Evolutionary conservation across 2,797 vertebrate species (phyloP).

Genomic region (Acrossocheilus wenchowensis): DNA sequence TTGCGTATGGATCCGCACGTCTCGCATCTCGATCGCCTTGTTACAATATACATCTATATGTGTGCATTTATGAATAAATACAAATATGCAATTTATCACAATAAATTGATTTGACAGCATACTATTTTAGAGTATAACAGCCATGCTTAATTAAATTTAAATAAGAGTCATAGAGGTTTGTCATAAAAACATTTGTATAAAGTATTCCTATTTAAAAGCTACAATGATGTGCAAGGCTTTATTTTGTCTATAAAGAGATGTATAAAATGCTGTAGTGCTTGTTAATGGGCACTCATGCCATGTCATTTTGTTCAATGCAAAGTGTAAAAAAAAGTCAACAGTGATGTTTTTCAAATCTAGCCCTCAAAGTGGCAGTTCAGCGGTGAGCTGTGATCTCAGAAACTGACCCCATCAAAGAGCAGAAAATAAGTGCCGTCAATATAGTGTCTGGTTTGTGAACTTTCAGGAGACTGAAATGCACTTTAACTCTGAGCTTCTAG

Average conservation of each 20-base stretch:
- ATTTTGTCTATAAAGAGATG: background rate
- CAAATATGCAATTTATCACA: no score
- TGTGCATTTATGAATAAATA: no score
- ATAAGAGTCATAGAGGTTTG: background rate
- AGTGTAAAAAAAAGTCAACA: background rate
- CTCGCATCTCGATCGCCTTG: no score
- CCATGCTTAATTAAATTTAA: background rate
- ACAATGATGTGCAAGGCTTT: background rate
- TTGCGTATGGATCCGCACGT: no score
- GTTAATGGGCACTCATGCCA: background rate
- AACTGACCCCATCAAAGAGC: constrained; percentile 41
- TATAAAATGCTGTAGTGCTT: background rate
- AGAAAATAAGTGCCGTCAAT: constrained; percentile 28
- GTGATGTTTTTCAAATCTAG: constrained; percentile 16
- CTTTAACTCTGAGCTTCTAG: constrained; percentile 9
- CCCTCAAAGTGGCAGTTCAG: background rate
- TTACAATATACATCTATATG: background rate
- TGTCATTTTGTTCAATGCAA: constrained; percentile 9
- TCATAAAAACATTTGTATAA: background rate
- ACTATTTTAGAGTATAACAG: background rate
- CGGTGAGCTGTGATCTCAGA: background rate
- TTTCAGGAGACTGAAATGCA: constrained; percentile 27
- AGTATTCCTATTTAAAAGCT: background rate
- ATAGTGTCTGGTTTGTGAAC: constrained; percentile 39
- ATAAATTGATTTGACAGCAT: background rate